These are phyloP conservation scores for Valencia hispanica DNA, from an alignment of 2,797 vertebrate species.

Conservation along the genomic window DNA sequence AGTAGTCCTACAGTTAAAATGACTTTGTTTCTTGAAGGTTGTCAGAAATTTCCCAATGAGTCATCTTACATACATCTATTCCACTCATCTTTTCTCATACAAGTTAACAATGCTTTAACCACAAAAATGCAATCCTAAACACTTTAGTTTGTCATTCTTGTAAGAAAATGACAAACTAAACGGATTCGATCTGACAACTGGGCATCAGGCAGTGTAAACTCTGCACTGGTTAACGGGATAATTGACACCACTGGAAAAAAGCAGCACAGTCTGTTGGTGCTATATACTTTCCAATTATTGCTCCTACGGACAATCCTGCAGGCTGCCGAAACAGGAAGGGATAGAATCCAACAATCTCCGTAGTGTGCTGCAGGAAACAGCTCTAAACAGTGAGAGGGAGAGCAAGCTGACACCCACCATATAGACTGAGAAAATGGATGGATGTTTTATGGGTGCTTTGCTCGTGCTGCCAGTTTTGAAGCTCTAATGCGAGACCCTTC, in stretches of 20 bases:
- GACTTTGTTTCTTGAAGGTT: background rate
- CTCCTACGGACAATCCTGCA: background rate
- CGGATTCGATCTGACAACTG: slow-evolving; percentile 10
- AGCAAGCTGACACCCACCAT: background rate
- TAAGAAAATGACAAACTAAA: slow-evolving; percentile 4
- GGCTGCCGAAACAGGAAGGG: background rate
- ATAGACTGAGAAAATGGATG: slow-evolving; percentile 3
- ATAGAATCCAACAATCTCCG: background rate
- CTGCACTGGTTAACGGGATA: slow-evolving; percentile 6
- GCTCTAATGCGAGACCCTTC: background rate
- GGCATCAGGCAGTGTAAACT: slow-evolving; percentile 9
- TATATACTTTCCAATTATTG: background rate
- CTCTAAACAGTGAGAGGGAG: background rate
- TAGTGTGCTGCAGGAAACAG: background rate
- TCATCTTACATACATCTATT: background rate
- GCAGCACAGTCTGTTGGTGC: background rate
- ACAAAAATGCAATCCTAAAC: background rate
- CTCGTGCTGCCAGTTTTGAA: background rate
- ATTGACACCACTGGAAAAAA: slow-evolving; percentile 13
- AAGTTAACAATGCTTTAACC: background rate
- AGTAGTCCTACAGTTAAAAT: background rate
- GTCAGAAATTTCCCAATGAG: background rate
- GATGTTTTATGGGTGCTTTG: background rate
- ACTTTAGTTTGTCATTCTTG: background rate
- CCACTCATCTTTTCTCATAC: background rate